Base-by-base conservation (phyloP, 2,888 invertebrate species). In the Ethmia dodecea region DNA sequence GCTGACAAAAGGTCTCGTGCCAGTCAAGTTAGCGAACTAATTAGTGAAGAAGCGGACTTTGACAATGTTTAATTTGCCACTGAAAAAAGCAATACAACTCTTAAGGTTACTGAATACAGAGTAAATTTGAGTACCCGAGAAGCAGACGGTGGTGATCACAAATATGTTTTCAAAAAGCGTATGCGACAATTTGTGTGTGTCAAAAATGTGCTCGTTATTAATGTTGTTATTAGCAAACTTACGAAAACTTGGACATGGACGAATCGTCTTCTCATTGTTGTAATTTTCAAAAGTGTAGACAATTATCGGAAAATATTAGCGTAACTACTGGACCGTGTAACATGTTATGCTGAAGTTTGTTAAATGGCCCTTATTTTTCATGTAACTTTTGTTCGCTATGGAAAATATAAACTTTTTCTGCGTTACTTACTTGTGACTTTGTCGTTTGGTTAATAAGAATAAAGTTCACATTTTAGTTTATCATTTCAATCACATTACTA, bases 21-120 rank as follows among this genome's bases (percentile, higher is more conserved):
- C 48, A 49, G 45, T 49, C 48, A 50, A 60, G 64, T 75, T 73
- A 73, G 66, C 53, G 51, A 34, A 61, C 55, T 73, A 73, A 77
- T 77, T 73, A 70, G 56, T 55, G 35, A 45, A 60, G 35, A 45
- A 60, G 53, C 53, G 59, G 32, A 46, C 40, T 38, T 55, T 44
- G 49, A 55, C 62, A 59, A 62, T 11, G 25, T 52, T 64, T 53
- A 43, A 39, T 42, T 35, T 41, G 13, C 40, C 10, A 11, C 33
- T 28, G 22, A 28, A 12, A 9, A 33, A 31, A 16, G 13, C 6
- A n/a, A 28, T 4, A 11, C 13, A 44, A 42, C 11, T 40, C 29
- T 40, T 59, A 55, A 42, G 28, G 3, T 39, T 25, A 38, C 25
- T 24, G 3, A 28, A 16, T 59, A 57, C 56, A 47, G 55, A 45